A percentile compares a stretch with the other conserved stretches of the same genome.
phyloP scores from a whole-genome alignment of 2,888 invertebrate genomes.

The Molorchus minor region DNA sequence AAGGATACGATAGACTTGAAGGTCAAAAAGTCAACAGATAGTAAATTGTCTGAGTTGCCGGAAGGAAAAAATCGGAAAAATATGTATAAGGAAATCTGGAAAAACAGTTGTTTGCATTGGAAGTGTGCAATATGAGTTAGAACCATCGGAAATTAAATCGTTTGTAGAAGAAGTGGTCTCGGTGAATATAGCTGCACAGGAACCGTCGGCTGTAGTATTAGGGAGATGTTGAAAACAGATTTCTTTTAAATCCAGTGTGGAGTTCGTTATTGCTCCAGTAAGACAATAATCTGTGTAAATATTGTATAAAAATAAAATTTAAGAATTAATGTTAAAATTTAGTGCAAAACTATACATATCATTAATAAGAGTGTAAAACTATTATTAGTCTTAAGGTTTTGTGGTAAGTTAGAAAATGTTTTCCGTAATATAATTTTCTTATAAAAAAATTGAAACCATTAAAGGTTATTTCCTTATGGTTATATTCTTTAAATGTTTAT shows the following conservation, averaged over 20 bases:
- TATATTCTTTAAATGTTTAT: too few relatives aligned
- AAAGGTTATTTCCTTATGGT: too few relatives aligned
- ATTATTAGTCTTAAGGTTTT: too few relatives aligned
- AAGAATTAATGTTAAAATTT: too few relatives aligned
- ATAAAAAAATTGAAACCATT: too few relatives aligned
- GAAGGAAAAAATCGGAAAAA: conserved; percentile 40
- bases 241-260: conserved; percentile 32
- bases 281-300: too few relatives aligned
- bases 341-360: too few relatives aligned
- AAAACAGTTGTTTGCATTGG: conserved; percentile 34
- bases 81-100: conserved; percentile 38
- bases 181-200: conserved; percentile 17
- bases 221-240: conserved; percentile 29
- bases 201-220: conserved; percentile 25
- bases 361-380: too few relatives aligned
- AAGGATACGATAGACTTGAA: conserved; percentile 18
- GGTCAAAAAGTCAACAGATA: conserved; percentile 17
- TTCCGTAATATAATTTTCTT: too few relatives aligned
- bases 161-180: conserved; percentile 32
- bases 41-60: conserved; percentile 30
- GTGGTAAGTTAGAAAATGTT: too few relatives aligned
- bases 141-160: conserved; percentile 25
- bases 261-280: too few relatives aligned
- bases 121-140: conserved; percentile 31
- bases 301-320: too few relatives aligned